A percentile compares a stretch with the other conserved stretches of the same genome.
phyloP scores from a whole-genome alignment of 2,888 invertebrate genomes.

The Barypeithes pellucidus region DNA sequence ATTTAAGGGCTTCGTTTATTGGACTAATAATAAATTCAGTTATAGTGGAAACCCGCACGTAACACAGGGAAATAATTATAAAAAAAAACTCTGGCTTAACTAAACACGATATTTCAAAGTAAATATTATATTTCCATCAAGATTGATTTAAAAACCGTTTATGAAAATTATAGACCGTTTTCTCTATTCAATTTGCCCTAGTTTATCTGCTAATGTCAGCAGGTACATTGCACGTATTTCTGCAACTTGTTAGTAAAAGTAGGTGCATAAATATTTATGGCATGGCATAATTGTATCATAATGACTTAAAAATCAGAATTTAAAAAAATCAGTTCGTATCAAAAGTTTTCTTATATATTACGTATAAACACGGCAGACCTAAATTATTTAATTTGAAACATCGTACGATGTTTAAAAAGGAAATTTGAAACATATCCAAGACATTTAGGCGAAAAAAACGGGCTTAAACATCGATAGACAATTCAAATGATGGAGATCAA shows the following conservation, averaged over 20 bases:
- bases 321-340: neutral
- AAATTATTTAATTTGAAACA: too few species aligned
- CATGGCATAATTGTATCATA: conserved; percentile 44
- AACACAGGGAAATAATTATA: conserved; percentile 3
- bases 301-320: neutral
- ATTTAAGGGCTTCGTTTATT: too few species aligned
- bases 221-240: conserved; percentile 47
- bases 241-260: conserved; percentile 50
- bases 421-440: neutral
- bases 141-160: conserved; percentile 39
- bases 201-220: conserved; percentile 51
- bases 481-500: conserved; percentile 8
- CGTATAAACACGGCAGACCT: neutral
- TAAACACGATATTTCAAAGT: neutral
- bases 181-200: conserved; percentile 50
- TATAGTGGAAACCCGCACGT: too few species aligned
- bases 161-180: conserved; percentile 46
- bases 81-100: conserved; percentile 21
- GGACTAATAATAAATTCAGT: too few species aligned
- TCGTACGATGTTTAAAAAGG: neutral
- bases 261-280: conserved; percentile 46
- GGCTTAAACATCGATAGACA: neutral
- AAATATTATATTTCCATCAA: conserved; percentile 37
- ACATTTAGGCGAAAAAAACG: neutral
- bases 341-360: neutral